Percentiles rank a stretch among this genome's conserved stretches.
Conservation (phyloP, 1,140 invertebrate genomes). For the Drosophila simulans region DNA sequence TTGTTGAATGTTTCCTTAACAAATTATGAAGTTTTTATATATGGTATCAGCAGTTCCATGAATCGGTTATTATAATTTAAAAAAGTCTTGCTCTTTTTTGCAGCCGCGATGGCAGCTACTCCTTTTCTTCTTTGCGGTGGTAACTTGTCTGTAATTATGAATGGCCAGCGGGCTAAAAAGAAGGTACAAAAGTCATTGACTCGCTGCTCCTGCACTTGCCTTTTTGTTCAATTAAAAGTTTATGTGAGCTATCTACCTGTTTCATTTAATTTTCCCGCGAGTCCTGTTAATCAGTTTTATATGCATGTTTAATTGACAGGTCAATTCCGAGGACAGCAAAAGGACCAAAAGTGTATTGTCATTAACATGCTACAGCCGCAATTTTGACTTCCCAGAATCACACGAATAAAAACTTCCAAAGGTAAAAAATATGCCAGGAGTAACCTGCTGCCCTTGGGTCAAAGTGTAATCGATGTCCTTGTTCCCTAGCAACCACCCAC, state of each 20-base stretch:
- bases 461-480: slow-evolving; percentile 8
- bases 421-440: slow-evolving; percentile 17
- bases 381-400: slow-evolving; percentile 7
- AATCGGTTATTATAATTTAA: not conserved
- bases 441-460: slow-evolving; percentile 13
- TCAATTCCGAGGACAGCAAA: slow-evolving; percentile 19
- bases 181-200: slow-evolving; percentile 73
- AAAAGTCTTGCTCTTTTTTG: slow-evolving; percentile 41
- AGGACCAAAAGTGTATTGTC: not conserved
- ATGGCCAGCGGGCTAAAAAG: slow-evolving; percentile 71
- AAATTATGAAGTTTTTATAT: too few species aligned
- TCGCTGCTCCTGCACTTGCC: slow-evolving; percentile 10
- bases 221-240: slow-evolving; percentile 77
- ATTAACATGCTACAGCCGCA: slow-evolving; percentile 3
- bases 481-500: slow-evolving; percentile 1
- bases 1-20: too few species aligned
- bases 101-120: slow-evolving; percentile 32
- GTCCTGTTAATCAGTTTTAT: slow-evolving; percentile 52
- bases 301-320: slow-evolving; percentile 18
- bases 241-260: slow-evolving; percentile 63
- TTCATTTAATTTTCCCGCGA: slow-evolving; percentile 61
- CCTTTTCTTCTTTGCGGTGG: slow-evolving; percentile 38
- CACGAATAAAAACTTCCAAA: slow-evolving; percentile 37
- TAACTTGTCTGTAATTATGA: slow-evolving; percentile 72
- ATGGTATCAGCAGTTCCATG: slow-evolving; percentile 1